Conservation (phyloP, 2,888 invertebrate species). For the Odontomyia ornata region DNA sequence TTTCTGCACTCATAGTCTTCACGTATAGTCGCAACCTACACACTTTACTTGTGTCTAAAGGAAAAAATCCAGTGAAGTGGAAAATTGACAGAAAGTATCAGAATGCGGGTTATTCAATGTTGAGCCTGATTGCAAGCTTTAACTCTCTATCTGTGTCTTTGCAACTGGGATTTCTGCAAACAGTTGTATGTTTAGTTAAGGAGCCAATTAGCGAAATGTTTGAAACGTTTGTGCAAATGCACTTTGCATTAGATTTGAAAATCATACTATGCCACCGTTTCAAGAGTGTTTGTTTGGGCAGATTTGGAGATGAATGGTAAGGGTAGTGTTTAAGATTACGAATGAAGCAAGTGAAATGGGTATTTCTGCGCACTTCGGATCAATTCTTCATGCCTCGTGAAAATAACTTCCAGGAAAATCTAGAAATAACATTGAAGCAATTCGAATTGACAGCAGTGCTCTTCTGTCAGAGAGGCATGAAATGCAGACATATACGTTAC, state of each 20-base stretch:
- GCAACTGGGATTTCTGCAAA: too few relatives aligned
- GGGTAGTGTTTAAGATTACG: too few relatives aligned
- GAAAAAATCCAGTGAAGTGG: constrained; percentile 1
- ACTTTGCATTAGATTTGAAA: background rate
- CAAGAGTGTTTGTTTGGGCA: background rate
- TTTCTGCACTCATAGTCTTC: background rate
- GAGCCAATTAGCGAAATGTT: constrained; percentile 8
- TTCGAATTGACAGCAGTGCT: too few relatives aligned
- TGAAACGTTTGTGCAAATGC: background rate
- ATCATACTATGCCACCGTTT: background rate
- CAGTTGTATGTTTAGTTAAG: background rate
- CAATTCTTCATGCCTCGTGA: too few relatives aligned
- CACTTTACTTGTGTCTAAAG: background rate
- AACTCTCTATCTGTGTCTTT: too few relatives aligned
- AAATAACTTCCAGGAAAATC: too few relatives aligned
- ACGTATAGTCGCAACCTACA: background rate
- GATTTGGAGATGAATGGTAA: background rate
- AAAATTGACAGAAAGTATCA: background rate
- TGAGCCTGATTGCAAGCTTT: too few relatives aligned
- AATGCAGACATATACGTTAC: too few relatives aligned
- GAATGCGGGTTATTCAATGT: background rate
- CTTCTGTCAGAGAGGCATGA: too few relatives aligned
- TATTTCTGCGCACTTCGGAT: too few relatives aligned
- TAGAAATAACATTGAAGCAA: too few relatives aligned
- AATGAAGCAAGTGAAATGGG: too few relatives aligned